Conservation (phyloP, 2,113 vertebrate species). For the Chrysochloris asiatica region DNA sequence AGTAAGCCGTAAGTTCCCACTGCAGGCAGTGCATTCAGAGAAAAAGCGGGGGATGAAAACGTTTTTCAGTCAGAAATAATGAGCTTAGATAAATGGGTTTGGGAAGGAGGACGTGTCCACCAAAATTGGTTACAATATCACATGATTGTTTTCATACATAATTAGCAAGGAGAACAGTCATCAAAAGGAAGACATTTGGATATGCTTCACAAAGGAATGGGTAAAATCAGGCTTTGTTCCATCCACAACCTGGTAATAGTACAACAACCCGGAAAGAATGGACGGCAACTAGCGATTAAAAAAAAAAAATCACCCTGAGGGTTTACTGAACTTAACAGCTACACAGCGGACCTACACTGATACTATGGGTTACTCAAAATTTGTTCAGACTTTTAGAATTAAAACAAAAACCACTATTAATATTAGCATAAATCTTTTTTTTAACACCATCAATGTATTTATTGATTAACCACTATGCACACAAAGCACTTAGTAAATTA, state of each 20-base stretch:
- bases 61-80: conserved; percentile 38
- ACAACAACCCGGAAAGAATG: neutral
- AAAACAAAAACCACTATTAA: neutral
- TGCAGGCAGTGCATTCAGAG: conserved; percentile 52
- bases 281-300: neutral
- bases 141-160: neutral
- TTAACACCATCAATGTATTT: conserved; percentile 36
- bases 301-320: neutral
- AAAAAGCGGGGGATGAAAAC: conserved; percentile 2
- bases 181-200: neutral
- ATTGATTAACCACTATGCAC: neutral
- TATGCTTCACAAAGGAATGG: neutral
- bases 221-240: neutral
- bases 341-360: neutral
- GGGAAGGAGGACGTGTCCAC: conserved; percentile 22
- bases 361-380: neutral
- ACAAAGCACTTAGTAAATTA: conserved; percentile 42
- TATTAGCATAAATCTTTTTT: conserved; percentile 22
- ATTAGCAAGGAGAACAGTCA: neutral
- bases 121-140: conserved; percentile 24
- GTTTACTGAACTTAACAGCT: neutral
- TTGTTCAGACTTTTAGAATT: neutral
- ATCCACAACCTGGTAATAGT: neutral
- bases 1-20: conserved; percentile 51
- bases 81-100: conserved; percentile 3